These are phyloP conservation scores for Pasiphila rectangulata DNA, from an alignment of 2,888 invertebrate species.

Conservation along the genomic window DNA sequence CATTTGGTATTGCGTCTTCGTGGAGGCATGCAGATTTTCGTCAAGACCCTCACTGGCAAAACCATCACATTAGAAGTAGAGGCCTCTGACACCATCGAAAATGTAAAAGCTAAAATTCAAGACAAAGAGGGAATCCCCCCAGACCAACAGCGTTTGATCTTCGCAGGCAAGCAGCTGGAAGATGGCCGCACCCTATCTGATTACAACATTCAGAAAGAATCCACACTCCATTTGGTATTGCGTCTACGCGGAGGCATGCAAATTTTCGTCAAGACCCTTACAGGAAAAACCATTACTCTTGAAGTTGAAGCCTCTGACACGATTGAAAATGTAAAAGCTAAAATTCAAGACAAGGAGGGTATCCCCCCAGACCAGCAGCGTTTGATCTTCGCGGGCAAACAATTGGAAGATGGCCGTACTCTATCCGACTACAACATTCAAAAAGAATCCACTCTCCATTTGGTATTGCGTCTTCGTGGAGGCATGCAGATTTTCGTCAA, in stretches of 20 bases:
- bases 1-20: conserved; percentile 56
- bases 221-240: conserved; percentile 58
- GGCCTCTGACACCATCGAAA: conserved; percentile 58
- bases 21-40: conserved; percentile 67
- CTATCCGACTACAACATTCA: conserved; percentile 62
- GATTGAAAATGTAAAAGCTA: conserved; percentile 61
- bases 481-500: conserved; percentile 58
- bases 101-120: conserved; percentile 62
- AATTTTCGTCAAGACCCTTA: conserved; percentile 58
- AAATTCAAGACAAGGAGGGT: conserved; percentile 63
- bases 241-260: conserved; percentile 66
- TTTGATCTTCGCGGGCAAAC: conserved; percentile 59
- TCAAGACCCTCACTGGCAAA: conserved; percentile 58
- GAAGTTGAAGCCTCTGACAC: conserved; percentile 60
- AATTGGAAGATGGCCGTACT: conserved; percentile 58
- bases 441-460: conserved; percentile 57
- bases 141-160: conserved; percentile 59
- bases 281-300: conserved; percentile 58
- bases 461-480: conserved; percentile 56
- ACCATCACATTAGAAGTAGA: conserved; percentile 61
- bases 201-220: conserved; percentile 67
- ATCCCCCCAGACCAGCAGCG: conserved; percentile 63
- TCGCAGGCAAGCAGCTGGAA: conserved; percentile 62
- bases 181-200: conserved; percentile 65
- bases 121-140: conserved; percentile 64